phyloP scores from a whole-genome alignment of 2,113 vertebrate genomes.

The Struthidea cinerea region DNA sequence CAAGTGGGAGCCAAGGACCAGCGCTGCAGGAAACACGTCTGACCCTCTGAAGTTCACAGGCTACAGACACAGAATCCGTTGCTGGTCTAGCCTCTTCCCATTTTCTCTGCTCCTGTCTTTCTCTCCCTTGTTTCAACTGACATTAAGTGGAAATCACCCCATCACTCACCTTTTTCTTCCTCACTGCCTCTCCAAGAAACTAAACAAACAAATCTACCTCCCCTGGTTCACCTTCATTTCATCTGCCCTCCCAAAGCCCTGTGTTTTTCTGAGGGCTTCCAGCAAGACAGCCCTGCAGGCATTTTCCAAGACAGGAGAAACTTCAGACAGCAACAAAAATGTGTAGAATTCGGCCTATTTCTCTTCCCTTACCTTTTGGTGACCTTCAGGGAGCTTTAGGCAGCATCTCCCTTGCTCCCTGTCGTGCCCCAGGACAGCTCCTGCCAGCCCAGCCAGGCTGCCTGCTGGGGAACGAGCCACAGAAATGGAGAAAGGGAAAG shows the following conservation, averaged over 20 bases:
- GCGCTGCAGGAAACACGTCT: background rate
- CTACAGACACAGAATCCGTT: background rate
- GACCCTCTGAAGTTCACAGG: background rate
- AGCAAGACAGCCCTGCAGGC: conserved; percentile 21
- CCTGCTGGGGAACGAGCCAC: background rate
- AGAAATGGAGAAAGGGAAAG: background rate
- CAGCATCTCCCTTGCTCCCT: background rate
- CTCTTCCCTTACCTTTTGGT: conserved; percentile 29
- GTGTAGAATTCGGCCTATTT: conserved; percentile 49
- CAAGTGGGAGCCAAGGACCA: background rate
- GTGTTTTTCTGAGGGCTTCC: conserved; percentile 9
- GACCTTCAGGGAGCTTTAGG: conserved; percentile 28
- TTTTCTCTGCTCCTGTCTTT: background rate
- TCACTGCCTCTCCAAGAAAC: background rate
- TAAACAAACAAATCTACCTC: background rate
- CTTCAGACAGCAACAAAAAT: conserved; percentile 58
- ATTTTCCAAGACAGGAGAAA: conserved; percentile 50
- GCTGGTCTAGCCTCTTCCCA: background rate
- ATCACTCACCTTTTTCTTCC: background rate
- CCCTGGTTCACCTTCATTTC: background rate
- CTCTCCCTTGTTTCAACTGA: background rate
- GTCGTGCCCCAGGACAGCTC: background rate
- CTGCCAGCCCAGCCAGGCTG: background rate
- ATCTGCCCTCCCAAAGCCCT: background rate
- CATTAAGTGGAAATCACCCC: background rate